Evolutionary conservation across 2,888 invertebrate species (phyloP), one percentile per base, ranked within the genome.

Genomic region (Chesias legatella): DNA sequence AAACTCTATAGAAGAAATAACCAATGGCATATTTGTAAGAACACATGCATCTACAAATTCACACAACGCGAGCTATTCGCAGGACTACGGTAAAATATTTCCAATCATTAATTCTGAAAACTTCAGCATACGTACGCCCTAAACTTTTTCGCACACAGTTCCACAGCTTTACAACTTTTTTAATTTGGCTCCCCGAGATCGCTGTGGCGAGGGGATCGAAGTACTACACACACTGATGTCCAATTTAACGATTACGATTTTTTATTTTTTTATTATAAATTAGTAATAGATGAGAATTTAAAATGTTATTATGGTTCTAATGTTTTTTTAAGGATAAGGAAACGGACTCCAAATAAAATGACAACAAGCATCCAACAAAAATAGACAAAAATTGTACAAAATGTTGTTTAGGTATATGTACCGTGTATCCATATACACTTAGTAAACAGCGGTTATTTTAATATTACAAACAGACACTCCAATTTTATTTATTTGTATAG

Each of bases 141-240:
- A 38, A 52, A 53, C 46, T 54, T 53, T 49, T 65, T 70, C 67
- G 60, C 66, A 62, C 63, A 58, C 61, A 51, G 61, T 58, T 54
- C 48, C 52, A 53, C 52, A 59, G 57, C 57, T 67, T 60, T 69
- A 58, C 61, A 82, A 82, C 79, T 82, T 84, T 84, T 84, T 84
- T 80, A 83, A 82, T 84, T 74, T 78, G 64, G 67, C 58, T 46
- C 31, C 13, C 43, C 33, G 48, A 47, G 48, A 46, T 42, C 35
- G 42, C 32, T 35, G 31, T 22, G 23, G 36, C 28, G 35, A 17
- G 30, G n/a, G 13, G 38, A 11, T 33, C 27, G 23, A 23, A 24
- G 32, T 9, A 17, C 29, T 28, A 22, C 21, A 28, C 22, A 39
- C 35, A 30, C 13, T 20, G 34, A 34, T 34, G 38, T 37, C 28